Evolutionary conservation across 2,113 vertebrate genomes (phyloP).

Genomic region (Carassius auratus): DNA sequence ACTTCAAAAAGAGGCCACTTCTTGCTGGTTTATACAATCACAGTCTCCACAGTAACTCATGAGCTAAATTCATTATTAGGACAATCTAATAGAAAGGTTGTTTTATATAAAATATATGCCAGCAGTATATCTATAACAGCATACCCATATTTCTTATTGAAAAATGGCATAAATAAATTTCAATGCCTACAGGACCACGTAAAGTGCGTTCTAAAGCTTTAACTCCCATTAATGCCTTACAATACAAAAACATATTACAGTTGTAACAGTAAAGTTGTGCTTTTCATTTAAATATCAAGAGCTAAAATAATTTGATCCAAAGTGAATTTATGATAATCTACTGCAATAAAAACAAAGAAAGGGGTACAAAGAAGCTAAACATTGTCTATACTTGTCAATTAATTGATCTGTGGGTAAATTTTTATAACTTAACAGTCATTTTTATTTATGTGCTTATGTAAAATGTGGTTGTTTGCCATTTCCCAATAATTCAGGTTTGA

Average conservation of each 20-base stretch:
- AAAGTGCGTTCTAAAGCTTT: conserved; percentile 62
- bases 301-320: too few relatives aligned
- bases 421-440: neutral
- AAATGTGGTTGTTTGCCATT: neutral
- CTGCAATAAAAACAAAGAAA: neutral
- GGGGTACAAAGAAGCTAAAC: neutral
- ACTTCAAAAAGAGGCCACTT: neutral
- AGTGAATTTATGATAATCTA: too few relatives aligned
- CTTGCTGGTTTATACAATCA: neutral
- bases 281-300: too few relatives aligned
- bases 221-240: neutral
- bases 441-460: neutral
- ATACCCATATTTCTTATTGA: conserved; percentile 37
- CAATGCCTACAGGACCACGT: conserved; percentile 20
- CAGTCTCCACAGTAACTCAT: neutral
- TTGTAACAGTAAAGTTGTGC: too few relatives aligned
- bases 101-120: conserved; percentile 16
- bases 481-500: conserved; percentile 55
- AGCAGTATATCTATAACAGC: conserved; percentile 52
- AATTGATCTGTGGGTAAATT: neutral
- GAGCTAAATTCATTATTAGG: neutral
- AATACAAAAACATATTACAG: too few relatives aligned
- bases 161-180: neutral
- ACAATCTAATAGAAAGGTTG: neutral
- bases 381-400: neutral